Percentiles rank a stretch among this genome's conserved stretches.
phyloP scores from a whole-genome alignment of 2,797 vertebrate species.

The Fratercula arctica region DNA sequence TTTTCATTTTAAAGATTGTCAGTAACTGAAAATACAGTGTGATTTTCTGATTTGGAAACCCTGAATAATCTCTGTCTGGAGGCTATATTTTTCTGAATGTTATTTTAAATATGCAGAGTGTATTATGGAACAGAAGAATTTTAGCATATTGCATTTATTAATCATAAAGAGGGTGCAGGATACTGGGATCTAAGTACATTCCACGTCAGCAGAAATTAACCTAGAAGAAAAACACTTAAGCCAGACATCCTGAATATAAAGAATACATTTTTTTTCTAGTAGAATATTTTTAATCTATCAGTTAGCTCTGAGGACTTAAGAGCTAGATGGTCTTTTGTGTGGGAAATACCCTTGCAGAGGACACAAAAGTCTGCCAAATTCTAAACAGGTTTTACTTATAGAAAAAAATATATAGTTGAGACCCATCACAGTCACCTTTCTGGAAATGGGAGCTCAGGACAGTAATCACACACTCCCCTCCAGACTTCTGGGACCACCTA shows the following conservation, averaged over 20 bases:
- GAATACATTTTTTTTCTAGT: background rate
- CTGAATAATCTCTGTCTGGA: background rate
- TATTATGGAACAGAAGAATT: background rate
- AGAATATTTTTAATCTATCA: background rate
- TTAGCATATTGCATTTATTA: background rate
- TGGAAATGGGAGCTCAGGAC: background rate
- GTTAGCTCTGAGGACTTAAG: background rate
- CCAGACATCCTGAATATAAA: background rate
- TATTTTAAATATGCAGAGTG: background rate
- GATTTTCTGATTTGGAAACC: background rate
- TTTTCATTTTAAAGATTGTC: background rate
- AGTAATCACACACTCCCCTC: background rate
- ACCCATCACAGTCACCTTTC: background rate
- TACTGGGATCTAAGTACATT: background rate
- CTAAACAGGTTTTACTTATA: background rate
- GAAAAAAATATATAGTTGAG: background rate
- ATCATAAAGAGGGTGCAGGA: background rate
- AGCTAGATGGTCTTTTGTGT: background rate
- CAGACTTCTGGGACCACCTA: background rate
- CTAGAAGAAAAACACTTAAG: background rate
- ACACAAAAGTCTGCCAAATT: background rate
- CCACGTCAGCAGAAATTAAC: background rate
- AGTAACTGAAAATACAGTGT: background rate
- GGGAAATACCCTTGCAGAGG: background rate
- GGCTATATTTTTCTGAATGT: background rate